A percentile compares a stretch with the other conserved stretches of the same genome.
Conservation (phyloP, 1,140 invertebrate species). For the Drosophila eugracilis region DNA sequence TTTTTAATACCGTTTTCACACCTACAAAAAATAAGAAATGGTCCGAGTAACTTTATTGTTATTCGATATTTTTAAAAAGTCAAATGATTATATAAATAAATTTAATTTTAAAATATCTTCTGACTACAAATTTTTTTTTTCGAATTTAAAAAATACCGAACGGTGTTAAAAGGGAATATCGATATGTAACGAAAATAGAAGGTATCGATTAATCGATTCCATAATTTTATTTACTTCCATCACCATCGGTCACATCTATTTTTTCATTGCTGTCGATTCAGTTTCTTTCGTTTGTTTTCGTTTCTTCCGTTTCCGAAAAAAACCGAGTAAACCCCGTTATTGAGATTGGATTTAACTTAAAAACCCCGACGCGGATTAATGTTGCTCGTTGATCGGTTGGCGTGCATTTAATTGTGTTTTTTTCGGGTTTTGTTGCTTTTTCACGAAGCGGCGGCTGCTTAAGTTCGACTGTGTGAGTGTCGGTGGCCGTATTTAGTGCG, state of each 20-base stretch:
- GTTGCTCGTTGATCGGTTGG: background rate
- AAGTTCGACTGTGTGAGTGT: slow-evolving; percentile 7
- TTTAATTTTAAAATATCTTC: too few species aligned
- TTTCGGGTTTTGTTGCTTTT: slow-evolving; percentile 6
- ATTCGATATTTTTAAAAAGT: too few species aligned
- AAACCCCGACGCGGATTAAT: background rate
- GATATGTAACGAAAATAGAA: too few species aligned
- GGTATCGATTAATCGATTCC: too few species aligned
- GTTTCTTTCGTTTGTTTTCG: slow-evolving; percentile 47
- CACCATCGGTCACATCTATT: background rate
- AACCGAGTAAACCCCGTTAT: too few species aligned
- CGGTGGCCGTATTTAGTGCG: slow-evolving; percentile 5
- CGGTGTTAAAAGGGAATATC: too few species aligned
- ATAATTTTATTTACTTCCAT: background rate
- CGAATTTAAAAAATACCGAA: too few species aligned
- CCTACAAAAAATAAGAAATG: too few species aligned
- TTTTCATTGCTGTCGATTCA: slow-evolving; percentile 10
- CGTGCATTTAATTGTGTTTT: slow-evolving; percentile 13
- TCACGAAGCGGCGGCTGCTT: slow-evolving; percentile 23
- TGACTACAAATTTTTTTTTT: too few species aligned
- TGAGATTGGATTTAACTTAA: slow-evolving; percentile 3
- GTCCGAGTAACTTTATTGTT: too few species aligned
- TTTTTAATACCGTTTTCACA: too few species aligned
- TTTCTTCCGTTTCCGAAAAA: slow-evolving; percentile 30
- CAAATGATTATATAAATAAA: too few species aligned